Conservation (phyloP, 2,888 invertebrate genomes). For the Mesorhabditis spiculigera region DNA sequence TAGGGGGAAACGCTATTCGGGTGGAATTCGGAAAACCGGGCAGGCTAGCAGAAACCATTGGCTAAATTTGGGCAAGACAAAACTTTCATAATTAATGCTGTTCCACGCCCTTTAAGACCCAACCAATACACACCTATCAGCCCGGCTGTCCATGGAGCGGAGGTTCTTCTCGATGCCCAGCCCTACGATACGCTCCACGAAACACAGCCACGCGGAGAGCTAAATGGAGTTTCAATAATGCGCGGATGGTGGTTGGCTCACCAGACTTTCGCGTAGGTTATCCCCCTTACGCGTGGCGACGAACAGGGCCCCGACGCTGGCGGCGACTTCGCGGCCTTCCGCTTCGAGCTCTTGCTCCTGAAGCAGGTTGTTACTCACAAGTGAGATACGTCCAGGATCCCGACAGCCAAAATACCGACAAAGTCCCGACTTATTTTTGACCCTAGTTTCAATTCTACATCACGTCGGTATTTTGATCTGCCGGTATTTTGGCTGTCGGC, state of each 20-base stretch:
- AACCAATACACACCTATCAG: not conserved
- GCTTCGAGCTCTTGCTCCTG: conserved; percentile 19
- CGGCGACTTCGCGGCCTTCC: conserved; percentile 31
- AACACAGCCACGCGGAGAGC: not conserved
- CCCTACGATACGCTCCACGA: not conserved
- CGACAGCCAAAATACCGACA: too few species aligned
- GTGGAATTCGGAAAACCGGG: too few species aligned
- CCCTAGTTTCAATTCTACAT: too few species aligned
- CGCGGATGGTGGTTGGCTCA: not conserved
- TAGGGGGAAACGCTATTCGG: too few species aligned
- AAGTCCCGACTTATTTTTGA: too few species aligned
- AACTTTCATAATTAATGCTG: too few species aligned
- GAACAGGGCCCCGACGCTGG: conserved; percentile 32
- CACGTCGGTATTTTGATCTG: too few species aligned
- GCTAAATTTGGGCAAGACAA: too few species aligned
- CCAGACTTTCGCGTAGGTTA: not conserved
- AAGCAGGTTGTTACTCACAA: conserved; percentile 7
- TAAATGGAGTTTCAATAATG: not conserved
- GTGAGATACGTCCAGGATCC: not conserved
- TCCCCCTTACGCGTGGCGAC: conserved; percentile 8
- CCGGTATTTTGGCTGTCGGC: too few species aligned
- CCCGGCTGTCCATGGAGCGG: conserved; percentile 2
- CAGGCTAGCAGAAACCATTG: too few species aligned
- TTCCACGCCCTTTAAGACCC: too few species aligned
- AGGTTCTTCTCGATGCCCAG: not conserved